Evolutionary conservation across 1,140 invertebrate genomes (phyloP).

Genomic region (Pemphigus obesinymphae): DNA sequence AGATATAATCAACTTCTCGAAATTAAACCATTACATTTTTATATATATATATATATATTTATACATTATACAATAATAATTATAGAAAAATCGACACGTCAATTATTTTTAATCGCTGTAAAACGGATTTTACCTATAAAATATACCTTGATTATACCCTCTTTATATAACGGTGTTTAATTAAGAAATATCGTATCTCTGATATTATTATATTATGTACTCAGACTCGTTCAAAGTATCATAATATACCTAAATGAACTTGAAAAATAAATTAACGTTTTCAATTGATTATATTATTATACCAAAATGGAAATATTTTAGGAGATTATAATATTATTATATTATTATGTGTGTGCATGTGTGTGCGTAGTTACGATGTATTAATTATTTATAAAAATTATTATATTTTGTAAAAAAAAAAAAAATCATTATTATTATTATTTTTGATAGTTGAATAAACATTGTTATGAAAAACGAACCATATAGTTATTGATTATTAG

Average conservation of each 20-base stretch:
- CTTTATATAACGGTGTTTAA: no score
- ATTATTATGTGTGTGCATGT: neutral
- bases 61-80: no score
- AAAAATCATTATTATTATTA: neutral
- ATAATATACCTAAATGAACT: neutral
- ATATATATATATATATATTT: no score
- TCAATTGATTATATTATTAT: neutral
- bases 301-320: neutral
- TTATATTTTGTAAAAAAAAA: conserved; percentile 4
- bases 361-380: neutral
- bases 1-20: no score
- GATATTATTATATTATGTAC: neutral
- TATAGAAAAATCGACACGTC: no score
- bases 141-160: no score
- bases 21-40: no score
- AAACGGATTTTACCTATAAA: no score
- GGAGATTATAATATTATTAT: neutral
- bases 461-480: conserved; percentile 9
- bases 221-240: neutral
- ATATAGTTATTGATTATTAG: neutral
- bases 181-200: no score
- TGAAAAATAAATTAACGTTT: neutral
- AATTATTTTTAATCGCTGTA: neutral
- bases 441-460: conserved; percentile 14
- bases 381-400: neutral